These are phyloP conservation scores for Onthophagus sagittarius DNA, from an alignment of 2,888 invertebrate genomes.

Conservation along the genomic window DNA sequence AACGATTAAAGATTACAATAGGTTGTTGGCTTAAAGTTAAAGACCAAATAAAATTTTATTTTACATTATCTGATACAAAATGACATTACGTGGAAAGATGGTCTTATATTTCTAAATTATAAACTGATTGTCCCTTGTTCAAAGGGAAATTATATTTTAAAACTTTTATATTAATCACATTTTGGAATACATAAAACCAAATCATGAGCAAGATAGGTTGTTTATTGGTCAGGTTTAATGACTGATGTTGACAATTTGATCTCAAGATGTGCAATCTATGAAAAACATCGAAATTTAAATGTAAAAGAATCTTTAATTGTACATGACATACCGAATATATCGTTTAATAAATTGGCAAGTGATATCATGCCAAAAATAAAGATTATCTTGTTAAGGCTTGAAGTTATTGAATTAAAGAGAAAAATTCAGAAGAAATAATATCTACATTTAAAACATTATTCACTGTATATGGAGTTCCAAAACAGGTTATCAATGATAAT, in stretches of 20 bases:
- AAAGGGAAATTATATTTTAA: constrained; percentile 15
- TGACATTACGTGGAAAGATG: neutral
- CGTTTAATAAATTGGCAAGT: neutral
- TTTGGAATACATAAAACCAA: constrained; percentile 14
- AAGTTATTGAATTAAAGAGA: too few relatives aligned
- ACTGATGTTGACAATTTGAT: neutral
- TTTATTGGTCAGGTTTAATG: constrained; percentile 10
- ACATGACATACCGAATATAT: neutral
- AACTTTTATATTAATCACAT: constrained; percentile 15
- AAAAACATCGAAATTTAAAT: neutral
- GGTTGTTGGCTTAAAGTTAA: neutral
- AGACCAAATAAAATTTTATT: neutral
- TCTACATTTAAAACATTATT: too few relatives aligned
- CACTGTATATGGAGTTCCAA: too few relatives aligned
- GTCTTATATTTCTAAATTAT: constrained; percentile 15
- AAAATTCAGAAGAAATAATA: too few relatives aligned
- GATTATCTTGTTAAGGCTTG: too few relatives aligned
- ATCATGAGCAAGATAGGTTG: neutral
- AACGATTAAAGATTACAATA: neutral
- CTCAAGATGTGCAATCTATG: neutral
- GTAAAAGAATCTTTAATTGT: neutral
- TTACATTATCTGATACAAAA: neutral
- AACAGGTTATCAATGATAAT: too few relatives aligned
- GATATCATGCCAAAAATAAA: neutral
- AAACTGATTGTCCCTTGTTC: constrained; percentile 11